Percentiles rank a stretch among this genome's conserved stretches.
phyloP scores from a whole-genome alignment of 2,797 vertebrate species.

The Oryzias dopingdopingensis region DNA sequence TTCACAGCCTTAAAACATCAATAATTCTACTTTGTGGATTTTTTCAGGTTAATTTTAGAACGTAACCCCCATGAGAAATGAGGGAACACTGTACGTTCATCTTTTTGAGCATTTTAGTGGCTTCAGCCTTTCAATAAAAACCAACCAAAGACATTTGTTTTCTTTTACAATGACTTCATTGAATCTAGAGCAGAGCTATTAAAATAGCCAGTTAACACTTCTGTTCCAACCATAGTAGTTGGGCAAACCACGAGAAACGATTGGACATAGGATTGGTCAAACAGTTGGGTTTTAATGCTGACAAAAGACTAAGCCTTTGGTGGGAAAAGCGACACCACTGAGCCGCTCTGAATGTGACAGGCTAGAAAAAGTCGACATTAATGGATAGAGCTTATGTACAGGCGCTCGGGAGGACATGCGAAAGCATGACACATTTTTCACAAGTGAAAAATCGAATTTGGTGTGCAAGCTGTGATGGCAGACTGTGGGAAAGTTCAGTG shows the following conservation, averaged over 20 bases:
- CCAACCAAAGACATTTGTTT: too few species aligned
- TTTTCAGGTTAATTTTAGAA: too few species aligned
- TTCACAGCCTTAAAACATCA: too few species aligned
- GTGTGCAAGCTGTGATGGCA: slow-evolving; percentile 5
- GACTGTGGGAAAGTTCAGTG: slow-evolving; percentile 2
- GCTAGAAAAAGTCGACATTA: slow-evolving; percentile 30
- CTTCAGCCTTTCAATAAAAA: too few species aligned
- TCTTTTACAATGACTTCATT: too few species aligned
- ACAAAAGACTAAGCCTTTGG: slow-evolving; percentile 32
- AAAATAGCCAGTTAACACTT: slow-evolving; percentile 18
- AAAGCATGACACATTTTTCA: slow-evolving; percentile 4
- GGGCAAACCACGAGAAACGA: not conserved
- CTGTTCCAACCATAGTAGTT: slow-evolving; percentile 9
- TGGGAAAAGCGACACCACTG: slow-evolving; percentile 35
- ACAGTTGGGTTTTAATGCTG: slow-evolving; percentile 25
- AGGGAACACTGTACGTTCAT: too few species aligned
- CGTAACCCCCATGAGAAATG: too few species aligned
- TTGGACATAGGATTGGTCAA: slow-evolving; percentile 1
- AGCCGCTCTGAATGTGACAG: slow-evolving; percentile 38
- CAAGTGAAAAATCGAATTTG: slow-evolving; percentile 19
- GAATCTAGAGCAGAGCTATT: too few species aligned
- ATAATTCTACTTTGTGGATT: too few species aligned
- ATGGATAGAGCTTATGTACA: slow-evolving; percentile 25
- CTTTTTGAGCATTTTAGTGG: too few species aligned
- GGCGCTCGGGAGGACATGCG: slow-evolving; percentile 25